Evolutionary conservation across 2,888 invertebrate species (phyloP).

Genomic region (Drosophila peninsularis): DNA sequence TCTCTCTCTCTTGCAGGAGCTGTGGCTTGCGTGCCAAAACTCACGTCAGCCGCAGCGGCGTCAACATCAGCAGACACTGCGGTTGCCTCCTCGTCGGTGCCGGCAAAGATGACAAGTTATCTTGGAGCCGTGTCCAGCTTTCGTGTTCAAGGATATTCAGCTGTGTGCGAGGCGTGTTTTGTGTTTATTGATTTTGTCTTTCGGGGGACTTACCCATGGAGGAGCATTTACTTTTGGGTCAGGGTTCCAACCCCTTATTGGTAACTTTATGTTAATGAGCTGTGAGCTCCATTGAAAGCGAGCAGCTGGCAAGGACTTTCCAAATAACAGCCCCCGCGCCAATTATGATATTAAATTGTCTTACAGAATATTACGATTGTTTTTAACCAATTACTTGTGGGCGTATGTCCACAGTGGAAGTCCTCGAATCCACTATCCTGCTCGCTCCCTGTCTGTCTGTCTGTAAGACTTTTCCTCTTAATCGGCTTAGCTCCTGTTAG

Average conservation of each 20-base stretch:
- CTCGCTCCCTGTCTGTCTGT: not conserved
- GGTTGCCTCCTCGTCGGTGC: constrained; percentile 13
- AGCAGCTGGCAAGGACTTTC: not conserved
- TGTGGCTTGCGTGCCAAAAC: constrained; percentile 39
- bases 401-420: not conserved
- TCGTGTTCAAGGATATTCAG: constrained; percentile 65
- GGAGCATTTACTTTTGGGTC: not conserved
- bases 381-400: not conserved
- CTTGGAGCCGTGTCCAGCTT: constrained; percentile 15
- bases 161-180: constrained; percentile 16
- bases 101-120: constrained; percentile 36
- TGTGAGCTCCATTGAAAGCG: not conserved
- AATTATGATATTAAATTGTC: not conserved
- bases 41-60: constrained; percentile 60
- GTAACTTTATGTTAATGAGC: constrained; percentile 1
- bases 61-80: constrained; percentile 21
- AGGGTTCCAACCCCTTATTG: not conserved
- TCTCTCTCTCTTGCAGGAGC: not conserved
- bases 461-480: not conserved
- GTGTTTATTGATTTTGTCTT: constrained; percentile 50
- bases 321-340: not conserved
- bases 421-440: not conserved
- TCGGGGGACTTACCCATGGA: constrained; percentile 23
- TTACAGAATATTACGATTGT: not conserved
- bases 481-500: constrained; percentile 2